Evolutionary conservation across 2,113 vertebrate species (phyloP), one percentile per base, ranked within the genome.

Genomic region (Podiceps cristatus): DNA sequence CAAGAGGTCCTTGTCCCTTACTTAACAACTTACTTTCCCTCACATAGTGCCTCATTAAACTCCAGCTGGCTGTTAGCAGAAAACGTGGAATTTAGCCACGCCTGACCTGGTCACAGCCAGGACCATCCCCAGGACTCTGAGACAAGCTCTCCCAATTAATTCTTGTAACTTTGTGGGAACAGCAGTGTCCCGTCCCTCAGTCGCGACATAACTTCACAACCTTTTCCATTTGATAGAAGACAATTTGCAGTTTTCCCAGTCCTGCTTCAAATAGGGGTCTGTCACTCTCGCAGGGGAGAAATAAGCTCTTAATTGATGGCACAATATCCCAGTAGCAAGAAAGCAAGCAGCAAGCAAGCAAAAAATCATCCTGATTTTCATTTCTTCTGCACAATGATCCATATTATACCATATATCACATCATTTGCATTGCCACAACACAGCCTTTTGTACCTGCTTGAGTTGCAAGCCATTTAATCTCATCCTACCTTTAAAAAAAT

Each of bases 381-480:
- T 79, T 92, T 91, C 59, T 92, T 94, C 77, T 58, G 37, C 55
- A 29, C 80, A 67, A 5, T 29, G n/a, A 37, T 72, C 62, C 74
- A 29, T 81, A 60, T 96, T 84, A 91, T 27, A 66, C 40, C 19
- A n/a, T 59, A 64, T 67, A 92, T 78, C 72, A 90, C 42, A 73
- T 45, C 25, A 29, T 83, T 94, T 91, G 71, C 73, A 33, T 75
- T 66, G 80, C 67, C 62, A 68, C 63, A 76, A 40, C 53, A 29
- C 10, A 93, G 63, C 53, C 25, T 84, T 37, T n/a, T 67, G n/a
- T 10, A 68, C 86, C 73, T 66, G 80, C 20, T 18, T 79, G n/a
- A 84, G 35, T n/a, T 52, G 72, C 35, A 56, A 92, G 82, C 66
- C 66, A 68, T 56, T 95, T 95, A 90, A 92, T 93, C 83, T 96